phyloP scores from a whole-genome alignment of 2,888 invertebrate species.

The Cordilura impudica region DNA sequence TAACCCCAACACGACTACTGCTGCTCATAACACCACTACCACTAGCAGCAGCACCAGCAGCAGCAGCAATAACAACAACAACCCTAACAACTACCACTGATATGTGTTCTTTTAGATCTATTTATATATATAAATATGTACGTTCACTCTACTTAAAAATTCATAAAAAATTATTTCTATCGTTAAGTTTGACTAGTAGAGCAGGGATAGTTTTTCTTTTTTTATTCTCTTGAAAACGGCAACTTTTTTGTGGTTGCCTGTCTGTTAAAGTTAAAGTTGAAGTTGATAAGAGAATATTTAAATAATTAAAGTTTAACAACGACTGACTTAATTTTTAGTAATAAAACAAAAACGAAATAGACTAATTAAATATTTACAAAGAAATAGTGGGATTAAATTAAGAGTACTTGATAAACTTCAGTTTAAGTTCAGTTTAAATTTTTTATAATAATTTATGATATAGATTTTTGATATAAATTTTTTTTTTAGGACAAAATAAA shows the following conservation, averaged over 20 bases:
- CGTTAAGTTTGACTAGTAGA: constrained; percentile 54
- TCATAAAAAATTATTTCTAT: constrained; percentile 3
- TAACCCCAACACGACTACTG: constrained; percentile 5
- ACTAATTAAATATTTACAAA: constrained; percentile 1
- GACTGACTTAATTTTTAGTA: constrained; percentile 56
- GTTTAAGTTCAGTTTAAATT: no score
- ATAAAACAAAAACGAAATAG: not conserved
- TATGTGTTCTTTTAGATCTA: constrained; percentile 23
- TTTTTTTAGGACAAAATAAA: no score
- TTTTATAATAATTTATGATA: no score
- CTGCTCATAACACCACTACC: not conserved
- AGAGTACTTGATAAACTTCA: not conserved
- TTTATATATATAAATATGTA: not conserved
- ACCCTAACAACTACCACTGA: constrained; percentile 6
- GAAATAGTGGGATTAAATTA: not conserved
- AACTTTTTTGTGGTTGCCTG: constrained; percentile 45
- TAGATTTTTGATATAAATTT: no score
- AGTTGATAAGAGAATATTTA: not conserved
- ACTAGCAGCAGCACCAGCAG: constrained; percentile 20
- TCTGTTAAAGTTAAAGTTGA: not conserved
- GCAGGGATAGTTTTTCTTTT: constrained; percentile 42
- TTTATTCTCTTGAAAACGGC: not conserved
- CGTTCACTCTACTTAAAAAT: constrained; percentile 47
- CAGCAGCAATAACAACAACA: constrained; percentile 1
- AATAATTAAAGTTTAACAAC: constrained; percentile 41